Evolutionary conservation across 2,113 vertebrate genomes (phyloP).

Genomic region (Phaethon lepturus): DNA sequence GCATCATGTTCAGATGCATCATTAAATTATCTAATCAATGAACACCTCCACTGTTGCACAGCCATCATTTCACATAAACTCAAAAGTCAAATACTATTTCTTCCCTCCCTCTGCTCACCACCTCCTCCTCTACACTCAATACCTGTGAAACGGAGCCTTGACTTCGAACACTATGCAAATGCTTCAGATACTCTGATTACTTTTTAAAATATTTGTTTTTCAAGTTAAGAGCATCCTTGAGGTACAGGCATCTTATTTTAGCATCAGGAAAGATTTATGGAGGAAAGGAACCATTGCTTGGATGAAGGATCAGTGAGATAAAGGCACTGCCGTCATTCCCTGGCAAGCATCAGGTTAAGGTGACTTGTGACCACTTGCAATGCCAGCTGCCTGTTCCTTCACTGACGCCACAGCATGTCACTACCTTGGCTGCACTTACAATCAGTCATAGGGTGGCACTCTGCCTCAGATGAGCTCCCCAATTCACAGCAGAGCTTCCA

Average conservation of each 20-base stretch:
- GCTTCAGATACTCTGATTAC: neutral
- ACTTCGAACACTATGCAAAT: neutral
- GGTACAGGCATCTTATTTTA: neutral
- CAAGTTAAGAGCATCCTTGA: neutral
- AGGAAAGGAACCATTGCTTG: neutral
- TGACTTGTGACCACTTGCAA: fast-evolving
- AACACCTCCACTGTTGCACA: neutral
- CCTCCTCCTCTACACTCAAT: neutral
- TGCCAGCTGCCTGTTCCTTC: neutral
- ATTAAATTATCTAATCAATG: neutral
- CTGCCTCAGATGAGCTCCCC: neutral
- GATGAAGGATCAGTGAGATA: neutral
- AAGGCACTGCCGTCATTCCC: neutral
- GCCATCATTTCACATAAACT: neutral
- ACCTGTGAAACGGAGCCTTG: neutral
- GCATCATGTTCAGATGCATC: neutral
- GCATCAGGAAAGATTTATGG: neutral
- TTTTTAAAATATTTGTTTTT: too few relatives aligned
- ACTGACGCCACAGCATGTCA: neutral
- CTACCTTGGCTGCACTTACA: neutral
- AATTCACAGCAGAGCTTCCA: neutral
- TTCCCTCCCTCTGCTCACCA: neutral
- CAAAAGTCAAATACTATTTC: neutral
- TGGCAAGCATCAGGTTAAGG: neutral
- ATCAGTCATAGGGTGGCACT: neutral